Conservation (phyloP, 2,888 invertebrate genomes). For the Cordilura impudica region DNA sequence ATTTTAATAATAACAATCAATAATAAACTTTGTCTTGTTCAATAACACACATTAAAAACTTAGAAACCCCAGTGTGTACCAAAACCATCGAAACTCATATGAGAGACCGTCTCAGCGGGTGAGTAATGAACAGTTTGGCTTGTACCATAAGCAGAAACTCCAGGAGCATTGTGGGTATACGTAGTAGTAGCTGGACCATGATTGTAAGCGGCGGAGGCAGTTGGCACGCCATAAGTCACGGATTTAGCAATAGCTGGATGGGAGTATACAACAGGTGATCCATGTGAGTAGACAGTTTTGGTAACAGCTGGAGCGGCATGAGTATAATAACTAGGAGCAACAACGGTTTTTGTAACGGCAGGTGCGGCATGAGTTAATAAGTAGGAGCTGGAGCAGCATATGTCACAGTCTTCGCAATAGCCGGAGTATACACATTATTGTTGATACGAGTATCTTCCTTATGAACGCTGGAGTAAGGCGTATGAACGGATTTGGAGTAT, state of each 20-base stretch:
- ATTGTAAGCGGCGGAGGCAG: conserved; percentile 51
- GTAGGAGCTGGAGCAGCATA: conserved; percentile 64
- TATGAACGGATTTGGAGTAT: conserved; percentile 81
- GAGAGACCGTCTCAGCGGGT: conserved; percentile 81
- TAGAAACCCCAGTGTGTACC: conserved; percentile 83
- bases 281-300: conserved; percentile 60
- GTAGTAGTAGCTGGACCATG: conserved; percentile 70
- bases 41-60: no score
- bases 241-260: conserved; percentile 66
- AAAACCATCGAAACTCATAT: conserved; percentile 82
- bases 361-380: no score
- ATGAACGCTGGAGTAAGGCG: conserved; percentile 81
- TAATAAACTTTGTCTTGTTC: no score
- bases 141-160: no score
- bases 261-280: conserved; percentile 32
- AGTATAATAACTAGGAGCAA: conserved; percentile 69
- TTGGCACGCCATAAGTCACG: conserved; percentile 66
- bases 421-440: conserved; percentile 76
- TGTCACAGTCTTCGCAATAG: conserved; percentile 64
- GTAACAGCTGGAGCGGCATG: conserved; percentile 59
- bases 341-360: conserved; percentile 67
- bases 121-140: conserved; percentile 73
- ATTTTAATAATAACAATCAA: no score
- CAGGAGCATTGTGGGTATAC: conserved; percentile 65
- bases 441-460: conserved; percentile 80